Percentiles rank a stretch among this genome's conserved stretches.
phyloP scores from a whole-genome alignment of 2,888 invertebrate species.

The Drosophila greeni region DNA sequence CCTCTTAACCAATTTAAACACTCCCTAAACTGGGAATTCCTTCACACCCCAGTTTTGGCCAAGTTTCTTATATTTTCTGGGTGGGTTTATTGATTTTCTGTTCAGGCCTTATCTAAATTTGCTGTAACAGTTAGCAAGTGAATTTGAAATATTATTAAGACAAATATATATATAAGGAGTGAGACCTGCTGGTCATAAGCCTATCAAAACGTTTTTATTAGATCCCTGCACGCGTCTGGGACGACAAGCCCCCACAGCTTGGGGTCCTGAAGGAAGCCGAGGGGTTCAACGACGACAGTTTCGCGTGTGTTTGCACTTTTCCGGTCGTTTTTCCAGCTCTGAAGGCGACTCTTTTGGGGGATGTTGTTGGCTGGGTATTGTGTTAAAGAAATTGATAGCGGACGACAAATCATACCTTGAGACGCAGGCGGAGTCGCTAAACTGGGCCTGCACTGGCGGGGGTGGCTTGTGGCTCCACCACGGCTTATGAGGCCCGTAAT shows the following conservation, averaged over 20 bases:
- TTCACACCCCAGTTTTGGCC: neutral
- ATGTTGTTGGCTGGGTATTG: constrained; percentile 25
- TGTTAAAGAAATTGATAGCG: constrained; percentile 66
- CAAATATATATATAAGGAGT: constrained; percentile 39
- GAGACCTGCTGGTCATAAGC: constrained; percentile 55
- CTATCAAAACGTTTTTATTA: constrained; percentile 71
- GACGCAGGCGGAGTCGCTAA: constrained; percentile 27
- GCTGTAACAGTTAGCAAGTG: constrained; percentile 56
- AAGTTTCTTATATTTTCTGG: constrained; percentile 6
- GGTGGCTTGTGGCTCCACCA: constrained; percentile 49
- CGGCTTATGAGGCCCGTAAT: constrained; percentile 31
- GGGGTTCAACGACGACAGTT: constrained; percentile 55
- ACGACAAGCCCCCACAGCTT: constrained; percentile 46
- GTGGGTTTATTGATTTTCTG: constrained; percentile 25
- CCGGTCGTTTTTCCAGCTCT: constrained; percentile 62
- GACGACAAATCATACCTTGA: constrained; percentile 64
- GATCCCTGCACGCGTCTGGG: constrained; percentile 59
- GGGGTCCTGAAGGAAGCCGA: constrained; percentile 6
- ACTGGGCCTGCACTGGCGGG: constrained; percentile 52
- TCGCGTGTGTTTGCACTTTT: constrained; percentile 74
- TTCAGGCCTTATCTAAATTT: constrained; percentile 52
- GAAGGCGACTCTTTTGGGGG: constrained; percentile 25
- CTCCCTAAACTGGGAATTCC: constrained; percentile 4
- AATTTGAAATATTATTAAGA: constrained; percentile 60
- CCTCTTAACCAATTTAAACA: neutral